Base-by-base conservation (phyloP, 1,140 invertebrate genomes). In the Dinothrombium tinctorium region DNA sequence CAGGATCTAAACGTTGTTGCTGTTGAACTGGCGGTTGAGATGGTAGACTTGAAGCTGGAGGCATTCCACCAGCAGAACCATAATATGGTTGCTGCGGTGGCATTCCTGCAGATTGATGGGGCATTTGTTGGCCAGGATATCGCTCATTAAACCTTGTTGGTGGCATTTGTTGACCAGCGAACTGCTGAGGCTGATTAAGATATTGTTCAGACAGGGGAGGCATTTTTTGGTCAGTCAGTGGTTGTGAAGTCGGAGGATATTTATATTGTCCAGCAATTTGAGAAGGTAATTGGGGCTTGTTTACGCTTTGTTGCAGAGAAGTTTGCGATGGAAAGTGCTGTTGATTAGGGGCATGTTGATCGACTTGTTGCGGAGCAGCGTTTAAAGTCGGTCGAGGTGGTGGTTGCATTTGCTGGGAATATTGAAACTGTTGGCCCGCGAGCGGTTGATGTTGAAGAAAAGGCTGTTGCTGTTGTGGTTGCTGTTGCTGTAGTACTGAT, bases 1-100 rank as follows among this genome's bases (percentile, higher is more conserved):
- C 84, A 8, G 86, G 86, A 63, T 94, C 39, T 19, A 36, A 21
- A 7, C 23, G 19, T 15, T 22, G 33, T 5, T 8, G 8, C n/a
- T 36, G 28, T 21, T 38, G 36, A 11, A 29, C 15, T 11, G 28
- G 4, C 22, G 36, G 17, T 3, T 7, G 8, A 22, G 36, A 8
- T 12, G 15, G 22, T 23, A 24, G 9, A 11, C 22, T 12, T 9
- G 36, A 38, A 21, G 11, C 14, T n/a, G 22, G 19, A 15, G 36
- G 36, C 14, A 36, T 14, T 7, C 33, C 33, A 36, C 12, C n/a
- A 6, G 33, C 20, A 19, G 33, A 7, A n/a, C 14, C 14, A 20
- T 14, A 12, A 36, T 7, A 20, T 14, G 20, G 36, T 8, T 21
- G 17, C 24, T 23, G 22, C 23, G 20, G 14, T 24, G 36, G 22